Percentiles rank a stretch among this genome's conserved stretches.
Conservation (phyloP, 2,113 vertebrate genomes). For the Caranx melampygus region DNA sequence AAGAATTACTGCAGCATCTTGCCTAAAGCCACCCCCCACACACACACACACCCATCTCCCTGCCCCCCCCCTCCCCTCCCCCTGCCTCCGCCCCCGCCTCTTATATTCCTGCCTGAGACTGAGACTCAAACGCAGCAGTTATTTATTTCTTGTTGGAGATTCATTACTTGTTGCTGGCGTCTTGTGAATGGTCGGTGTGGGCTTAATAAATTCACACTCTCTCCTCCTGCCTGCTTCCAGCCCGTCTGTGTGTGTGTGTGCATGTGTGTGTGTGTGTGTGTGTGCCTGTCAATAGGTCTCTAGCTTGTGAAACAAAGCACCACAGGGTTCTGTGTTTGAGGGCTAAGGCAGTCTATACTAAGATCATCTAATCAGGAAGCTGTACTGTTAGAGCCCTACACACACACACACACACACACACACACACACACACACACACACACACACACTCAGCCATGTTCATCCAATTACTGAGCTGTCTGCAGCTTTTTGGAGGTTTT, state of each 20-base stretch:
- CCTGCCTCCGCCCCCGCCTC: constrained; percentile 51
- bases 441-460: neutral
- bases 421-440: neutral
- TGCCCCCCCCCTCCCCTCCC: constrained; percentile 36
- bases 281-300: constrained; percentile 14
- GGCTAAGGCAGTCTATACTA: neutral
- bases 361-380: constrained; percentile 30
- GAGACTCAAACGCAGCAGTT: constrained; percentile 57
- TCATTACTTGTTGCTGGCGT: constrained; percentile 68
- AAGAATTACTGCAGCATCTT: constrained; percentile 59
- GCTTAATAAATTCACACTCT: constrained; percentile 75
- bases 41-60: neutral
- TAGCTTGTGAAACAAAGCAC: constrained; percentile 18
- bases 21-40: constrained; percentile 36
- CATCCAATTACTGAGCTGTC: constrained; percentile 22
- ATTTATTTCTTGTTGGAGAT: constrained; percentile 73
- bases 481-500: neutral
- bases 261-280: constrained; percentile 28
- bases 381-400: constrained; percentile 8
- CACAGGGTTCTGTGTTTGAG: constrained; percentile 26
- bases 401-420: constrained; percentile 5
- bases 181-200: constrained; percentile 64
- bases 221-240: constrained; percentile 52
- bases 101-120: constrained; percentile 51
- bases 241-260: constrained; percentile 1